Percentiles rank a stretch among this genome's conserved stretches.
These are phyloP conservation scores for Neolamprologus falcicula DNA, from an alignment of 2,113 vertebrate genomes.

Conservation along the genomic window DNA sequence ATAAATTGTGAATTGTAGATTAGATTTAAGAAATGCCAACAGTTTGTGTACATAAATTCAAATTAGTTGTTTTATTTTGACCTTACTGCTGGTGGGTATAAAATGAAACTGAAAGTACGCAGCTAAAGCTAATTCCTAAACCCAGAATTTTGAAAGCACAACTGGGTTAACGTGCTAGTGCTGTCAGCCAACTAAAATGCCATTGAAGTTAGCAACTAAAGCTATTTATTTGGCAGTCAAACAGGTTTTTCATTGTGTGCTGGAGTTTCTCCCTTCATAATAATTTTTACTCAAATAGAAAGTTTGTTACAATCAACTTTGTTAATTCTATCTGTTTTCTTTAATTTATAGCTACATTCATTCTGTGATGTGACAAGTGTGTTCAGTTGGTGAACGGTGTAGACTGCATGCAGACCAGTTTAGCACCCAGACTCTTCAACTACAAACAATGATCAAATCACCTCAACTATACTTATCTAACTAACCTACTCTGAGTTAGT, in stretches of 20 bases:
- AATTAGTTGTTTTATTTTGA: neutral
- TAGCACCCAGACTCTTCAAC: neutral
- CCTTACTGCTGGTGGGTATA: neutral
- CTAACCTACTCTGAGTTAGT: neutral
- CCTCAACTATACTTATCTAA: neutral
- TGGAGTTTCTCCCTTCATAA: fast-evolving
- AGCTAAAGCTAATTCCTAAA: neutral
- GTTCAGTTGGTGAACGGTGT: neutral
- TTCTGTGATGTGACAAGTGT: fast-evolving
- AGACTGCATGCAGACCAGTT: neutral
- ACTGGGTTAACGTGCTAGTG: neutral
- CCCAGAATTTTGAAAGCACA: neutral
- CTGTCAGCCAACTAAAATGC: neutral
- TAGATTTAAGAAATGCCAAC: neutral
- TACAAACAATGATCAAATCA: neutral
- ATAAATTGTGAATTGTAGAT: neutral
- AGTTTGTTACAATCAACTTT: neutral
- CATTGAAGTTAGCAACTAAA: neutral
- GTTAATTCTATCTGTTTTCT: neutral
- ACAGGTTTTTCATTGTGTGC: neutral
- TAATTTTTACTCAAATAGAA: neutral
- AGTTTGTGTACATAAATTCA: neutral
- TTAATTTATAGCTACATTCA: neutral
- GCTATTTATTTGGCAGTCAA: neutral
- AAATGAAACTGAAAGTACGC: neutral